Base-by-base conservation (phyloP, 2,888 invertebrate species). In the Acleris literana region DNA sequence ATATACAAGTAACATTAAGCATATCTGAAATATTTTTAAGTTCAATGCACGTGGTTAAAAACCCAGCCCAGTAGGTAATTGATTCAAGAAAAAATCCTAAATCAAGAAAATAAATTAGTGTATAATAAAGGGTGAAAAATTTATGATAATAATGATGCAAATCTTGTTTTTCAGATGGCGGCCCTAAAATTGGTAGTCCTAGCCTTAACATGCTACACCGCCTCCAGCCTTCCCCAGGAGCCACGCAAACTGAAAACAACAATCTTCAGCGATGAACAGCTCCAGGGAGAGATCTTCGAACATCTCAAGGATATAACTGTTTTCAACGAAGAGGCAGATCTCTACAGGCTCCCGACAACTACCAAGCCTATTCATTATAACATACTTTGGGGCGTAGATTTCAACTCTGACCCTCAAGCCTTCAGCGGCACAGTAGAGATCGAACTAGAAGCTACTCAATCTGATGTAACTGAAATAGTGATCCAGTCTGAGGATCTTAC, bases 281-380 rank as follows among this genome's bases (percentile, higher is more conserved):
- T 89, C 1, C 76, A 84, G 73, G 91, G 88, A 0, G 79, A 80
- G 68, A 75, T 85, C 20, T 92, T 92, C 58, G 90, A 90, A 69
- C 66, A 85, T 54, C 73, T 72, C 25, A 68, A 70, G 16, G 72
- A 68, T 9, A 64, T 72, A 6, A 53, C 70, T 3, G 54, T 73
- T 0, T 70, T 70, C 5, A 73, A 76, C 29, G 74, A 68, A 13
- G 63, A 52, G 5, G 46, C 64, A 0, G 78, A 77, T n/a, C 71
- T 78, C 11, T 93, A 86, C 74, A 82, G 94, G 39, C 82, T 94
- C 3, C 93, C 94, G 0, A 86, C 74, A 0, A 87, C 88, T 0
- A 90, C 95, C 0, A 72, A 65, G 17, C 95, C 95, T 0, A 70
- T 61, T 0, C 82, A 84, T 29, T 96, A 95, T 72, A 78, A 87